Evolutionary conservation across 2,113 vertebrate genomes (phyloP).

Genomic region (Willisornis vidua): DNA sequence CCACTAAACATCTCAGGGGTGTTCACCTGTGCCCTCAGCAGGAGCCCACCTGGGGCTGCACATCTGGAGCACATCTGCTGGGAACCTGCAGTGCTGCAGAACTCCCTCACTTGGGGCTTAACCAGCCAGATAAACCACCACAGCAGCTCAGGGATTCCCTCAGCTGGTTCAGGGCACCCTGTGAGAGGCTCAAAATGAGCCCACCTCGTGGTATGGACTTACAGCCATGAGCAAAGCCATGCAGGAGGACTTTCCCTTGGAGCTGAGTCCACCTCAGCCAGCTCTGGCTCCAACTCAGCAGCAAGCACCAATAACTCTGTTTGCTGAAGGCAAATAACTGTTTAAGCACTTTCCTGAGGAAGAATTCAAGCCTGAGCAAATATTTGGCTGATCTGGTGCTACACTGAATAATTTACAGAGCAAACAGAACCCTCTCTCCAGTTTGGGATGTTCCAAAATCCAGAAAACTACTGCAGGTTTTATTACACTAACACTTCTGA

Average conservation of each 20-base stretch:
- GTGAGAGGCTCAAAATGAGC: background rate
- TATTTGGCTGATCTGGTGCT: background rate
- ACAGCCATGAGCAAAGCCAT: no score
- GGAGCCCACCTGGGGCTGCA: background rate
- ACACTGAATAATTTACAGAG: background rate
- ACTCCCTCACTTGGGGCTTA: background rate
- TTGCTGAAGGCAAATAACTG: background rate
- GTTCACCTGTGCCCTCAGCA: background rate
- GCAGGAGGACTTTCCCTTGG: background rate
- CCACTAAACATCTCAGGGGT: accelerated
- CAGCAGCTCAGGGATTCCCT: background rate
- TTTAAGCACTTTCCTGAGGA: background rate
- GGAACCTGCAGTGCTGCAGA: background rate
- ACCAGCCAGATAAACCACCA: no score
- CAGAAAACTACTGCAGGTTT: background rate
- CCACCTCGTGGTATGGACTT: background rate
- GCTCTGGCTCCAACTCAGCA: background rate
- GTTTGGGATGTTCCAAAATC: background rate
- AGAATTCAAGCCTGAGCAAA: background rate
- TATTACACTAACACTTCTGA: background rate
- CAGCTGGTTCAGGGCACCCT: background rate
- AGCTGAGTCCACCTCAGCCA: background rate
- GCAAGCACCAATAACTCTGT: background rate
- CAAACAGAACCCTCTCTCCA: background rate
- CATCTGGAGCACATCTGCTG: background rate